phyloP scores from a whole-genome alignment of 2,797 vertebrate genomes.

The Sphenopsis melanotis region DNA sequence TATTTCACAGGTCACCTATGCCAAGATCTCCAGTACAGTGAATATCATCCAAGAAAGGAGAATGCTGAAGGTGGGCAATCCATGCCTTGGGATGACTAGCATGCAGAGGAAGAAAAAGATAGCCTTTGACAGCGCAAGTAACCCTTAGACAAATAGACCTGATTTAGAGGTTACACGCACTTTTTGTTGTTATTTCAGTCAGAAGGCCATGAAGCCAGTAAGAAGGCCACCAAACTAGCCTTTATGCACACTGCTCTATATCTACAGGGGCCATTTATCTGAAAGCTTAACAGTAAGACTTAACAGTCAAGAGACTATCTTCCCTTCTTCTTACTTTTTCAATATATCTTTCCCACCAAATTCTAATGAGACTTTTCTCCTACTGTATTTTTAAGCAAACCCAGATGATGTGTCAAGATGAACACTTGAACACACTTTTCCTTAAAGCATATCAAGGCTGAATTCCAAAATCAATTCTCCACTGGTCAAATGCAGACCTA shows the following conservation, averaged over 20 bases:
- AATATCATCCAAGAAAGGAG: neutral
- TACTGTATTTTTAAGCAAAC: neutral
- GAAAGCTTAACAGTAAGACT: neutral
- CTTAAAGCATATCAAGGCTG: fast-evolving
- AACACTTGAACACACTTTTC: neutral
- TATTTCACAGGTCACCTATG: neutral
- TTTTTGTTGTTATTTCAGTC: neutral
- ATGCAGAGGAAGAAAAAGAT: neutral
- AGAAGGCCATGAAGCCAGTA: neutral
- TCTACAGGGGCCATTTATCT: neutral
- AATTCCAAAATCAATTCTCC: neutral
- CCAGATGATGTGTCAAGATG: neutral
- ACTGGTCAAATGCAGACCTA: neutral
- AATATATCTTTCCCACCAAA: neutral
- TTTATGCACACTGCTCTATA: neutral
- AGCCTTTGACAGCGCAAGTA: neutral
- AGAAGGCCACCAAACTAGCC: neutral
- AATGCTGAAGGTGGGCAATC: neutral
- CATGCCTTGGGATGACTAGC: neutral
- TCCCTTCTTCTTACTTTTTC: neutral
- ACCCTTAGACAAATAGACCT: neutral
- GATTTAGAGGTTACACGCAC: neutral
- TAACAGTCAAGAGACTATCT: neutral
- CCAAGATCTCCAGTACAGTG: neutral
- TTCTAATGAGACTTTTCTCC: neutral